These are phyloP conservation scores for Anhinga anhinga DNA, from an alignment of 2,113 vertebrate species.

Conservation along the genomic window DNA sequence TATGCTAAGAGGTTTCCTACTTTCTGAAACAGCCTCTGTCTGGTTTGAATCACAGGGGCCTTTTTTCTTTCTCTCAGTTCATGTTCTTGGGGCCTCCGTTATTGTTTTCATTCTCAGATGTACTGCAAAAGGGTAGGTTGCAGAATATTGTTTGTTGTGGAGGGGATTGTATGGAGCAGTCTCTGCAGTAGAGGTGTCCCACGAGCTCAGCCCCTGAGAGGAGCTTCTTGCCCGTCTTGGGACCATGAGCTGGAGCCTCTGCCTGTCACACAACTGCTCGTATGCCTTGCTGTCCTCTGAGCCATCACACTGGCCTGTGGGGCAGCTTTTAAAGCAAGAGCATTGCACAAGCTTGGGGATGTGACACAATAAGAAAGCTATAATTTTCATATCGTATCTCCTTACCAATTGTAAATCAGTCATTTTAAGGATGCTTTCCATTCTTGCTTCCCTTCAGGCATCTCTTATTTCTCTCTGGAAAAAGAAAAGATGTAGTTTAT, in stretches of 20 bases:
- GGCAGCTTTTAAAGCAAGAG: constrained; percentile 3
- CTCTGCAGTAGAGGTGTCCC: background rate
- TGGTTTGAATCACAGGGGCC: background rate
- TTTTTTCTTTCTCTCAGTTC: background rate
- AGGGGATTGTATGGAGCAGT: background rate
- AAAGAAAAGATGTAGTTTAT: constrained; percentile 83
- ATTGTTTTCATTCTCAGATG: background rate
- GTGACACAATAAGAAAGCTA: constrained; percentile 54
- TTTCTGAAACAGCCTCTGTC: background rate
- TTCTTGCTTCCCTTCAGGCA: constrained; percentile 80
- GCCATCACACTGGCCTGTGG: background rate
- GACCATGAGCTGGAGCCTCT: background rate
- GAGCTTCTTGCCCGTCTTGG: background rate
- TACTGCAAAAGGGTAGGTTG: background rate
- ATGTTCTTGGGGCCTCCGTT: background rate
- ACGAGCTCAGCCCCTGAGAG: background rate
- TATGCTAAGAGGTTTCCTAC: background rate
- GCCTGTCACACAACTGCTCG: background rate
- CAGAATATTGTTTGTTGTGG: background rate
- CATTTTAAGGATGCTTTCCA: constrained; percentile 80
- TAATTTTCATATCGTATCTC: constrained; percentile 77
- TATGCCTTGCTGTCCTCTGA: background rate
- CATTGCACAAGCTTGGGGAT: background rate
- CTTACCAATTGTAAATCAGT: constrained; percentile 79
- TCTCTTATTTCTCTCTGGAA: constrained; percentile 80